Evolutionary conservation across 2,888 invertebrate species (phyloP).

Genomic region (Leucophora obtusa): DNA sequence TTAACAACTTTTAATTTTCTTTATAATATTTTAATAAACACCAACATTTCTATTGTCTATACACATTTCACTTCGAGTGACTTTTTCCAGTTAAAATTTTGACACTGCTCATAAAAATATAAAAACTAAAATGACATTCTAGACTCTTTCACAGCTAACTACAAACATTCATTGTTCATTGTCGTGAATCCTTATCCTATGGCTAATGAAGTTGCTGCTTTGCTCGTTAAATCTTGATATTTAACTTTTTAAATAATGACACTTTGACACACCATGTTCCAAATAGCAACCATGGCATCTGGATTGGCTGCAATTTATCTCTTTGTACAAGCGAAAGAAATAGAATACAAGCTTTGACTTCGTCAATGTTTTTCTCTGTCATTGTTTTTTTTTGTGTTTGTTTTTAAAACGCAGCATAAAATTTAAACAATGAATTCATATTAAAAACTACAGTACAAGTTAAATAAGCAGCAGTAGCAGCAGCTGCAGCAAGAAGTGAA

Average conservation of each 20-base stretch:
- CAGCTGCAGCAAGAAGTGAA: neutral
- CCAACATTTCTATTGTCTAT: neutral
- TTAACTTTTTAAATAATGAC: conserved; percentile 57
- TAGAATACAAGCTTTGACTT: conserved; percentile 20
- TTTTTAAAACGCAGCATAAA: conserved; percentile 44
- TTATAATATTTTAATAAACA: neutral
- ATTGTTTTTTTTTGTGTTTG: conserved; percentile 6
- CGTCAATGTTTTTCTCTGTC: conserved; percentile 11
- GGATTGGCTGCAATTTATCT: conserved; percentile 61
- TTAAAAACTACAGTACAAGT: conserved; percentile 30
- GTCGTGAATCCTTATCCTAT: neutral
- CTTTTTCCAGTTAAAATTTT: conserved; percentile 15
- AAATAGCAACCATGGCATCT: conserved; percentile 35
- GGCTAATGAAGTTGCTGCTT: conserved; percentile 56
- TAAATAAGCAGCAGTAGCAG: conserved; percentile 19
- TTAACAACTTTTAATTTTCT: neutral
- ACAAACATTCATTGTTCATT: conserved; percentile 20
- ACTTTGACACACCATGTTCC: conserved; percentile 57
- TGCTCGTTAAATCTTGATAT: conserved; percentile 54
- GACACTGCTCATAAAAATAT: conserved; percentile 14
- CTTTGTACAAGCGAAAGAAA: conserved; percentile 21
- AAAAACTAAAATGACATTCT: conserved; percentile 25
- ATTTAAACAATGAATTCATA: conserved; percentile 46
- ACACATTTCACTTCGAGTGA: conserved; percentile 59
- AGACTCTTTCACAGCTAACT: neutral